Base-by-base conservation (phyloP, 1,140 invertebrate species). In the Heliconius hewitsoni region DNA sequence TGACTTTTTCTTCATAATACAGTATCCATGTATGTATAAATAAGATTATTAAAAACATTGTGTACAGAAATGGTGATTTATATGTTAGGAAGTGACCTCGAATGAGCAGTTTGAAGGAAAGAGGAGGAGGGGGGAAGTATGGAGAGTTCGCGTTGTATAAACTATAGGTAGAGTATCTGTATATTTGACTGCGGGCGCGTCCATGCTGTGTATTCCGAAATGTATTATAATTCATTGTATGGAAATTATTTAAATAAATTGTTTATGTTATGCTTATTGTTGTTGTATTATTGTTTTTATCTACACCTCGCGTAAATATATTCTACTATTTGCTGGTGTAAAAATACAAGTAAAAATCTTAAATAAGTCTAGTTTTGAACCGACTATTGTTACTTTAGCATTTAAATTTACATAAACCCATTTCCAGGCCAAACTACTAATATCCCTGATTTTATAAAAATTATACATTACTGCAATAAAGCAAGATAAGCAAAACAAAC, bases 171-270 rank as follows among this genome's bases (percentile, higher is more conserved):
- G 8, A 16, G 46, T 88, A 84, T 90, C 75, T 91, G 89, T 91
- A 91, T 91, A 90, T 90, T 88, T 80, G 88, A 80, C 81, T 79
- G 77, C 77, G 79, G 77, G 73, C 72, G 71, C 77, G 72, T 81
- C 77, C 80, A 82, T 74, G 13, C 60, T 60, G 71, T 88, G 86
- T 90, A 90, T 91, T 89, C 83, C 82, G 82, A 79, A 81, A 83
- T 91, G 90, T 91, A 91, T 90, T 89, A 90, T 85, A 81, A 88
- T 91, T 88, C 85, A 87, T 87, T 79, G 76, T 85, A 87, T 87
- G 82, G 83, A 86, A 88, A 85, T 91, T 91, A 91, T 91, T 93
- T 90, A 91, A 92, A 91, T 91, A 93, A 93, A 92, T 87, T 91
- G 91, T 93, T 93, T 91, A 93, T 86, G 91, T 91, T 93, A 87